Conservation (phyloP, 2,797 vertebrate genomes). For the Chiroxiphia lanceolata region DNA sequence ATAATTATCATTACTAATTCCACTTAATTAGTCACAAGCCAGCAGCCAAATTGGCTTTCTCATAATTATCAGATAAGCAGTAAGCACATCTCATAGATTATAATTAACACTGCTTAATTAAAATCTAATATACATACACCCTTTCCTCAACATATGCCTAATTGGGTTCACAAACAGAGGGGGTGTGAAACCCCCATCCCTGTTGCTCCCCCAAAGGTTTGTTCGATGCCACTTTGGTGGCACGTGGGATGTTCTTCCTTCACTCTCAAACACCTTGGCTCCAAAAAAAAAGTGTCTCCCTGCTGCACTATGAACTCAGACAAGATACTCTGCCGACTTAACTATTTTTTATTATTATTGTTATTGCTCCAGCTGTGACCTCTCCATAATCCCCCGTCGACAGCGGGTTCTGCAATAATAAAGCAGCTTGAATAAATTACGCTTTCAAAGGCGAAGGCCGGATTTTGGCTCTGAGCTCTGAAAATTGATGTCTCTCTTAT, state of each 20-base stretch:
- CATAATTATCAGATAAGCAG: slow-evolving; percentile 86
- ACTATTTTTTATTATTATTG: slow-evolving; percentile 56
- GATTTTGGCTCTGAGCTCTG: slow-evolving; percentile 70
- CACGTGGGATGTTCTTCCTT: neutral
- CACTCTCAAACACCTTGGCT: neutral
- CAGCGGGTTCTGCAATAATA: slow-evolving; percentile 62
- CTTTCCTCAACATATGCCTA: slow-evolving; percentile 77
- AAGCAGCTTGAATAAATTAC: slow-evolving; percentile 76
- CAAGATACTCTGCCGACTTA: slow-evolving; percentile 8
- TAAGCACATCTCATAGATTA: slow-evolving; percentile 86
- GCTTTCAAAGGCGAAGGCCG: slow-evolving; percentile 73
- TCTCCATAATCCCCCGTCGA: slow-evolving; percentile 60
- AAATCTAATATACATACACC: slow-evolving; percentile 83
- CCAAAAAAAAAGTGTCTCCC: neutral
- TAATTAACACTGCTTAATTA: slow-evolving; percentile 88
- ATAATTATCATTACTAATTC: slow-evolving; percentile 86
- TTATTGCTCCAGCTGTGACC: slow-evolving; percentile 55
- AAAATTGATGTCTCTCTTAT: slow-evolving; percentile 71
- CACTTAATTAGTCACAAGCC: slow-evolving; percentile 86
- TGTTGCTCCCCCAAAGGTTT: neutral
- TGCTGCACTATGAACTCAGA: neutral
- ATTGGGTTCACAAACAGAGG: slow-evolving; percentile 72
- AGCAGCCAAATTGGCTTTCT: slow-evolving; percentile 85
- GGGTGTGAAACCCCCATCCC: slow-evolving; percentile 45
- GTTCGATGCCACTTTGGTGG: neutral